Conservation (phyloP, 2,797 vertebrate species). For the Sebastes kiyomatsui region DNA sequence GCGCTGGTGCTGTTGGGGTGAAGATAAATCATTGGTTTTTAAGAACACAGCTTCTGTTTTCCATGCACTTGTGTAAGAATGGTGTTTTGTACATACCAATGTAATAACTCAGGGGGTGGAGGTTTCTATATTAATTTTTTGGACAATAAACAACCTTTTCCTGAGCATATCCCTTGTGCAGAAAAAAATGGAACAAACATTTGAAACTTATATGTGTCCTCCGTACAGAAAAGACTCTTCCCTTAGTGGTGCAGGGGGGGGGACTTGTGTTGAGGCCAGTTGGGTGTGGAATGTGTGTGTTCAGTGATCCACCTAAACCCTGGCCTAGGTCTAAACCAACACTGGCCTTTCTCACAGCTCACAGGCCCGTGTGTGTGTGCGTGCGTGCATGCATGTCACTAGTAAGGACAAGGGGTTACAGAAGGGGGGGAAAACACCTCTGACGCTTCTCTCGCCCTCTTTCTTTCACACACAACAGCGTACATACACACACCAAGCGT, state of each 20-base stretch:
- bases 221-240: not conserved
- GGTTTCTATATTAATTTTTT: not conserved
- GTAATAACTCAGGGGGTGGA: not conserved
- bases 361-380: slow-evolving; percentile 24
- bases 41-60: not conserved
- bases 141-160: not conserved
- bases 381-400: slow-evolving; percentile 18
- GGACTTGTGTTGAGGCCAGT: slow-evolving; percentile 36
- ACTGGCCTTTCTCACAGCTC: slow-evolving; percentile 70
- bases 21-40: not conserved
- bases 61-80: not conserved
- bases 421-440: slow-evolving; percentile 29
- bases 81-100: not conserved
- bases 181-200: not conserved
- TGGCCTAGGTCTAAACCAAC: slow-evolving; percentile 74
- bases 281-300: slow-evolving; percentile 73
- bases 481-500: slow-evolving; percentile 29
- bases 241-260: not conserved
- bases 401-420: slow-evolving; percentile 56
- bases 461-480: slow-evolving; percentile 25
- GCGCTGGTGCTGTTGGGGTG: not conserved
- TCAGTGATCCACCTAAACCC: slow-evolving; percentile 75
- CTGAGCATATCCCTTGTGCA: not conserved
- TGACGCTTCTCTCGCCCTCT: slow-evolving; percentile 5
- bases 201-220: not conserved